Evolutionary conservation across 1,140 invertebrate species (phyloP), one percentile per base, ranked within the genome.

Genomic region (Tetranychus urticae): DNA sequence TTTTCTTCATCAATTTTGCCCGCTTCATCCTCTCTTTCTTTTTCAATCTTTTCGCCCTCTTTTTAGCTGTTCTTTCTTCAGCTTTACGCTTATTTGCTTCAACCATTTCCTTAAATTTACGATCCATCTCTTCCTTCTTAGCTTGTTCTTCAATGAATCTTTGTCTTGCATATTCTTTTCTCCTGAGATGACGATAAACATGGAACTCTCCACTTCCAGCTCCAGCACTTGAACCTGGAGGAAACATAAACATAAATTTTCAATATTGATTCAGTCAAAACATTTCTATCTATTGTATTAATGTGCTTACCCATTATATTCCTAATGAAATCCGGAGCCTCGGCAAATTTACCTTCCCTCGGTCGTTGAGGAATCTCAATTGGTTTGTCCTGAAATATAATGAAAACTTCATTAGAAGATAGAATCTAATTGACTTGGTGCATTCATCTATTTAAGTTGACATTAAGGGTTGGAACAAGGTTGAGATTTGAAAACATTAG

Each of bases 191-290:
- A 64, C 92, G 78, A 67, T 97, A 97, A 1, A 97, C 91, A 76
- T 97, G 92, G 75, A 97, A 97, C 71, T 97, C 93, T 56, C 93
- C 93, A 69, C 89, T 94, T 31, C 93, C 93, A 59, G 92, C 93
- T 48, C 92, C 93, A 60, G 93, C 92, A 80, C 89, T 93, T 23
- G 89, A 94, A 13, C 76, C 75, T 74, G 59, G 45, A 64, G 65
- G 36, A 39, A 56, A 46, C n/a, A 52, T 2, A 23, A 52, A 50
- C 62, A 60, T 23, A 56, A 42, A 56, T 23, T 61, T 6, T 48
- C 13, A 33, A 39, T 8, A 58, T 58, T 2, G 14, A 47, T 42
- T 33, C 7, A 55, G n/a, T 39, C 31, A 61, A 56, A 50, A 65
- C 23, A 23, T 23, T 23, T 23, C 23, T 23, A 23, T 23, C 23